phyloP scores from a whole-genome alignment of 2,888 invertebrate species.

The Zaprionus obscuricornis region DNA sequence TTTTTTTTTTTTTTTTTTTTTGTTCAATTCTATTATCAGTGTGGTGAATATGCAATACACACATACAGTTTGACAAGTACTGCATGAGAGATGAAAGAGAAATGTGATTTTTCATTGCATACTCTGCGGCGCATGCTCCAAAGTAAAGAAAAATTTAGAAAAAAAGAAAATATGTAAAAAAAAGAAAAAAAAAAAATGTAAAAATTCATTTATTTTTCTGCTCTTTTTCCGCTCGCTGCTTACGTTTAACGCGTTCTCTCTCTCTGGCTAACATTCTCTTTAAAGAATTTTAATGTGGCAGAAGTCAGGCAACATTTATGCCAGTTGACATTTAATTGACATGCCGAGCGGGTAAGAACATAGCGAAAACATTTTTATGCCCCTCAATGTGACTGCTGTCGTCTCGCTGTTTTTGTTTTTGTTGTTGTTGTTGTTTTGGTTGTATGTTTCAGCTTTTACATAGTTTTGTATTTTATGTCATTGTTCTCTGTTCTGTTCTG shows the following conservation, averaged over 20 bases:
- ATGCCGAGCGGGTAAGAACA: slow-evolving; percentile 36
- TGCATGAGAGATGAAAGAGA: slow-evolving; percentile 22
- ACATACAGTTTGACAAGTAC: slow-evolving; percentile 41
- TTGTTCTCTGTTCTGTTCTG: slow-evolving; percentile 26
- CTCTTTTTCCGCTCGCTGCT: too few species aligned
- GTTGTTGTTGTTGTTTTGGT: slow-evolving; percentile 16
- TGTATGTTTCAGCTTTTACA: slow-evolving; percentile 16
- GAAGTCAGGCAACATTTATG: slow-evolving; percentile 55
- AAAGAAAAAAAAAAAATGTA: slow-evolving; percentile 5
- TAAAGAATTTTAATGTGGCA: slow-evolving; percentile 63
- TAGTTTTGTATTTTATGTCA: slow-evolving; percentile 46
- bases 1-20: slow-evolving; percentile 1
- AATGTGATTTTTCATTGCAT: slow-evolving; percentile 13
- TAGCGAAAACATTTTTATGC: slow-evolving; percentile 31
- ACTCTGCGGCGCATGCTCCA: slow-evolving; percentile 47
- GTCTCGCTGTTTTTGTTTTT: background rate
- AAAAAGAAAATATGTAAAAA: too few species aligned
- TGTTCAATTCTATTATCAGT: slow-evolving; percentile 25
- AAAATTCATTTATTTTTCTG: slow-evolving; percentile 1
- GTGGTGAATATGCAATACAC: slow-evolving; percentile 42
- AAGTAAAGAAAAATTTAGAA: too few species aligned
- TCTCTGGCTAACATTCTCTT: slow-evolving; percentile 28
- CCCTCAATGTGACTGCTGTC: slow-evolving; percentile 6
- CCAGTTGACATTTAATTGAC: slow-evolving; percentile 77
- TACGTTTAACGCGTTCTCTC: slow-evolving; percentile 3